Base-by-base conservation (phyloP, 2,888 invertebrate species). In the Cryptocephalus primarius region DNA sequence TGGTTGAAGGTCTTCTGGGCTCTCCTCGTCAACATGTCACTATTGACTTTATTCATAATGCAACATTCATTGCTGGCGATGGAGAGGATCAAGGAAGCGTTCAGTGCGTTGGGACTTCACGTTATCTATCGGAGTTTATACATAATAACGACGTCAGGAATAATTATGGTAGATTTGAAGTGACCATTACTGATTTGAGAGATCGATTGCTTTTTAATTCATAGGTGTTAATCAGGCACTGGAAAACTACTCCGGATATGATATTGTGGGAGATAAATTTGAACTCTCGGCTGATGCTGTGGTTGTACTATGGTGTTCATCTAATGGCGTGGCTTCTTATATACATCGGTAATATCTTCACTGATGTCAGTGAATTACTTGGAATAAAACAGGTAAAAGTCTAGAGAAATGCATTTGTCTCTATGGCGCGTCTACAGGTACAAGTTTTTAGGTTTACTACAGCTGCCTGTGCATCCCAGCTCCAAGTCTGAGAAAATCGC, bases 341-440 rank as follows among this genome's bases (percentile, higher is more conserved):
- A 49, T 80, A 77, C 56, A 73, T 77, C 14, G 80, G 79, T 8
- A 75, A 76, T 54, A 66, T 80, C 40, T 76, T 79, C 57, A 76
- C 80, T 74, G 81, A 81, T 60, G 68, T 79, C 14, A 72, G 75
- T 1, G 80, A 81, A 58, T 61, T 81, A 4, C 56, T 76, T 31
- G 81, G 81, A 4, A 61, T 80, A 6, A 81, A 80, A 59, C 81
- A 81, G 63, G 72, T 72, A 57, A 43, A 40, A 34, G 31, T 39
- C n/a, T 10, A 39, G n/a, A 9, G 39, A 9, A 33, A 40, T 11
- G 32, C n/a, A 38, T 42, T 22, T 41, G 41, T 9, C 32, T 47
- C 8, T 9, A 10, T 34, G 39, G n/a, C 10, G 22, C 32, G 22
- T 10, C 6, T 32, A 39, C 8, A 38, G 12, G 11, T 10, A 8